Conservation (phyloP, 2,797 vertebrate species). For the Sphaeramia orbicularis region DNA sequence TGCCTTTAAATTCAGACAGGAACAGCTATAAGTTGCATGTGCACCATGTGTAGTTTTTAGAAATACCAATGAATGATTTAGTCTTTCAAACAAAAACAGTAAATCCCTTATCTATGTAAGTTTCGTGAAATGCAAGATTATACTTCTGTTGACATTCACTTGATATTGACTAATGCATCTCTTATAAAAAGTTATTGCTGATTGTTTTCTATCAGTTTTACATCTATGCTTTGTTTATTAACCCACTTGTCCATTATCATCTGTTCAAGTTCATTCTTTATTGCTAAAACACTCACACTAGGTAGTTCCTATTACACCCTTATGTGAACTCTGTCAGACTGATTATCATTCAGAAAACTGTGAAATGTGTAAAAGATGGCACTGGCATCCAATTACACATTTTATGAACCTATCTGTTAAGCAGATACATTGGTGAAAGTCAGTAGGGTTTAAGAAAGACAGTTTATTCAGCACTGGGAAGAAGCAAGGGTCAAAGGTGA, state of each 20-base stretch:
- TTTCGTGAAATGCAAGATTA: not conserved
- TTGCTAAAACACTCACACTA: conserved; percentile 7
- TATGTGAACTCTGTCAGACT: not conserved
- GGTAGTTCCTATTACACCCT: not conserved
- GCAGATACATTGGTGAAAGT: conserved; percentile 66
- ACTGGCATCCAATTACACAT: not conserved
- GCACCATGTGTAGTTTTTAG: too few species aligned
- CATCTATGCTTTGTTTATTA: not conserved
- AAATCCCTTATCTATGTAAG: too few species aligned
- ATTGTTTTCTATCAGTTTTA: too few species aligned
- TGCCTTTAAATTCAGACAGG: not conserved
- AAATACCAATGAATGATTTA: too few species aligned
- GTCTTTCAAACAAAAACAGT: too few species aligned
- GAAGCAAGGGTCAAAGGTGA: conserved; percentile 62
- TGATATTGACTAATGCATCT: not conserved
- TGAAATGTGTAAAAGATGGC: not conserved
- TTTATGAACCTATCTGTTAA: conserved; percentile 8
- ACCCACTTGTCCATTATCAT: not conserved
- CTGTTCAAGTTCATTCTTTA: conserved; percentile 18
- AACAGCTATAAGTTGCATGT: too few species aligned
- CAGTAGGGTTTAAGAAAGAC: conserved; percentile 85
- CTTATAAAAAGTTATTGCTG: too few species aligned
- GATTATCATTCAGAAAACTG: not conserved
- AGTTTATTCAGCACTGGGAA: conserved; percentile 85
- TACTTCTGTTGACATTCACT: not conserved